Base-by-base conservation (phyloP, 2,113 vertebrate species). In the Egretta garzetta region DNA sequence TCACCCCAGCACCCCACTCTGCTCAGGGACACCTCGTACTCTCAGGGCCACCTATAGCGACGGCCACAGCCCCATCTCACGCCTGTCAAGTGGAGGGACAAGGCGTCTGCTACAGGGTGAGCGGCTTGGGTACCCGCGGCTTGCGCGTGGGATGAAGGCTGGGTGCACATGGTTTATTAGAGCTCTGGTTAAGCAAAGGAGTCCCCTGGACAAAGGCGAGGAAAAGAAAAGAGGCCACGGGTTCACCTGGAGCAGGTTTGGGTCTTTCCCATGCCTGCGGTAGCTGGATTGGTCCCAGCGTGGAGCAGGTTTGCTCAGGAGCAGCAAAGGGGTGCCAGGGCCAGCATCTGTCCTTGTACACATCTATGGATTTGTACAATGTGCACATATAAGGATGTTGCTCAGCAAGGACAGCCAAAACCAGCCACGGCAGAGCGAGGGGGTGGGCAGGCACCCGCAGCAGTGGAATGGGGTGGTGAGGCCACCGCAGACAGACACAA, bases 11-110 rank as follows among this genome's bases (percentile, higher is more conserved):
- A 77, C 24, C 6, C 3, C 0, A 0, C 56, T 43, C 23, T 26
- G 27, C 41, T 91, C 83, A 67, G 66, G 33, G 33, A 39, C 64
- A 80, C 28, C 52, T 63, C 1, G 0, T 33, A 23, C 56, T 66
- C 1, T 0, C 1, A 1, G 2, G 67, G 37, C 19, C 39, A 47
- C 37, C 24, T 4, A 0, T 33, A 12, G 41, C 28, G 13, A 1
- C 0, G 5, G 76, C 6, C 32, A 9, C 4, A 15, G 28, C 18
- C 26, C 12, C 0, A 0, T 33, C 55, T 14, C 41, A 43, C 41
- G 49, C 3, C 50, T 32, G 5, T 0, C n/a, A 82, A 41, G 43
- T 22, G 50, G 55, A 49, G 19, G 30, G n/a, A 41, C 39, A 41
- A 41, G 37, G 37, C 3, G 15, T 33, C 70, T n/a, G 41, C 32